Evolutionary conservation across 2,113 vertebrate genomes (phyloP).

Genomic region (Steatornis caripensis): DNA sequence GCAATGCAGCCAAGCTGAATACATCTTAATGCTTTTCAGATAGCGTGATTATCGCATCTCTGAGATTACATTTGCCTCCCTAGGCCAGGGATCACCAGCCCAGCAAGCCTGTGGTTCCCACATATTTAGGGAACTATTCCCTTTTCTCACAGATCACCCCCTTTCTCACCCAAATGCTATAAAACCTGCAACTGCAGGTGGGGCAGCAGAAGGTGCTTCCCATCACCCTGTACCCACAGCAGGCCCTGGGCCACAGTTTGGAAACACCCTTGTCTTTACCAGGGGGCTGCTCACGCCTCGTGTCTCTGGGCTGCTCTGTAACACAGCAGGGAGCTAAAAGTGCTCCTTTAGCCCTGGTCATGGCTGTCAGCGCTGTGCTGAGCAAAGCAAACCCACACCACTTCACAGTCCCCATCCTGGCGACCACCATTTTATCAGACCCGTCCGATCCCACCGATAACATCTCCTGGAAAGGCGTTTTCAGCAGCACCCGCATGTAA

Average conservation of each 20-base stretch:
- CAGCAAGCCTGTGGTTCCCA: not conserved
- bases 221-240: accelerated
- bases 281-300: not conserved
- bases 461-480: not conserved
- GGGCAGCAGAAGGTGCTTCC: not conserved
- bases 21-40: not conserved
- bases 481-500: not conserved
- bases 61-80: not conserved
- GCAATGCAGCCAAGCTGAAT: not conserved
- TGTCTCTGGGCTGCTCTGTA: not conserved
- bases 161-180: not conserved
- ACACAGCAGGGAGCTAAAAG: not conserved
- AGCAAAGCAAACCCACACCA: not conserved
- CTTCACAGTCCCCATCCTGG: not conserved
- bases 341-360: not conserved
- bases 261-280: not conserved
- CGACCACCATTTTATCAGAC: accelerated
- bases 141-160: not conserved
- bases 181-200: not conserved
- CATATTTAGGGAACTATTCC: not conserved
- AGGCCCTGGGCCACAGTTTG: not conserved
- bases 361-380: not conserved
- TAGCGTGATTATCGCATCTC: not conserved
- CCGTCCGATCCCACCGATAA: accelerated
- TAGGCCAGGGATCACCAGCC: not conserved